Percentiles rank a stretch among this genome's conserved stretches.
These are phyloP conservation scores for Plecturocebus donacophilus DNA, from an alignment of 2,113 vertebrate species.

Conservation along the genomic window DNA sequence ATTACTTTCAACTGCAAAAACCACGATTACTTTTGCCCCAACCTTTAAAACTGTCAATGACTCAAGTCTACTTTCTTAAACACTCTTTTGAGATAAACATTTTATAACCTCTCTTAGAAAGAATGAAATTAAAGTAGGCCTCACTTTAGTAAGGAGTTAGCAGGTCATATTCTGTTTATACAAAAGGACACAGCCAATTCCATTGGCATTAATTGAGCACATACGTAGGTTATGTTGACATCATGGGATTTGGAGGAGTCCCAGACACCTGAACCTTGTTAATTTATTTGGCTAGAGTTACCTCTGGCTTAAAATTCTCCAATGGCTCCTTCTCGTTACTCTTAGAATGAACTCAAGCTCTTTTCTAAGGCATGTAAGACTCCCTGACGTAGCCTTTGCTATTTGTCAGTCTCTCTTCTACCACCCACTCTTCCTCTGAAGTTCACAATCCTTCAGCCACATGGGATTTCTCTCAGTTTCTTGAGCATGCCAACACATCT, in stretches of 20 bases:
- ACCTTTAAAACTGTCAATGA: background rate
- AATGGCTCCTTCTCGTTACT: background rate
- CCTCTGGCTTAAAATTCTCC: background rate
- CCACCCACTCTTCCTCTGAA: background rate
- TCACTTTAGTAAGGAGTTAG: background rate
- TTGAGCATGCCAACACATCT: fast-evolving
- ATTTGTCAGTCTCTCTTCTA: background rate
- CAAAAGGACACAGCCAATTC: background rate
- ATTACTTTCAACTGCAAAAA: background rate
- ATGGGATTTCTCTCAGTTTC: background rate
- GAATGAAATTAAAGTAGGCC: conserved; percentile 25
- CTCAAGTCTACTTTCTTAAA: background rate
- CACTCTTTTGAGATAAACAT: background rate
- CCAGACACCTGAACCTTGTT: background rate
- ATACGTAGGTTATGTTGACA: background rate
- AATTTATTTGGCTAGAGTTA: background rate
- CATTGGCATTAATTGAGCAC: background rate
- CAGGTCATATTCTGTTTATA: background rate
- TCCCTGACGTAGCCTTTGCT: background rate
- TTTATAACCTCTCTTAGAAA: conserved; percentile 7
- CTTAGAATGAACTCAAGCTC: background rate
- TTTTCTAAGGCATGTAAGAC: background rate
- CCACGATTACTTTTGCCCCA: no score
- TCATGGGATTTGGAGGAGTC: background rate
- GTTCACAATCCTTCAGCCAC: fast-evolving